Base-by-base conservation (phyloP, 2,797 vertebrate genomes). In the Micromesistius poutassou region DNA sequence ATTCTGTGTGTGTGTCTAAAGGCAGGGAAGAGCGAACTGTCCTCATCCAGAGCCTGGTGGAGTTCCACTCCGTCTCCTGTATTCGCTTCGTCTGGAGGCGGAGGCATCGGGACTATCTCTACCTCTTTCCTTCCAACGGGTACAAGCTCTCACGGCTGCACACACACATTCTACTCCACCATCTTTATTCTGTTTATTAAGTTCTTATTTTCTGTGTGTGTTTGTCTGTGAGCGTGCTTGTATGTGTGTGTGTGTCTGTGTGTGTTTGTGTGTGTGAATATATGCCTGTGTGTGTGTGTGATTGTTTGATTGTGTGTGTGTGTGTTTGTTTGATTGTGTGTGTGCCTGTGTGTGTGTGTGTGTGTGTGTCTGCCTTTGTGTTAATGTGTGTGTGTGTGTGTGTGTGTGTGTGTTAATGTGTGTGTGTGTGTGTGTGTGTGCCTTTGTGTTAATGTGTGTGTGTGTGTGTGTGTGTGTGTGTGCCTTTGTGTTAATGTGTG, bases 61-160 rank as follows among this genome's bases (percentile, higher is more conserved):
- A 62, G 71, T 85, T 89, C 73, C 77, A 88, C 14, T 0, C 0
- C 0, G 1, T 14, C 50, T 87, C 85, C 38, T 90, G 87, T 71
- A 81, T 89, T 70, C 84, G 83, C 79, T 89, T 88, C 12, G 14
- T 80, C 19, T 42, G 71, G 80, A 0, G 1, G 3, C 0, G 1
- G 0, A 0, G 0, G 0, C 42, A 87, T 0, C 0, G 0, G 0
- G 12, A 79, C 14, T 90, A 30, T 72, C 0, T 91, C 30, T 0
- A 33, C 71, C 76, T 90, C 80, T 77, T 4, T 40, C 50, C 87
- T 76, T 72, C 79, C 76, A 0, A 0, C 14, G 85, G 86, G 89
- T 90, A 80, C 82, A 62, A 71, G 36, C 10, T 10, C n/a, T 28
- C 62, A 12, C 28, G 1, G 7, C n/a, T 68, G 55, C n/a, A 68